Evolutionary conservation across 30 jellyfish, hydroid and myxozoan genomes (phyloP).

Genomic region (Cassiopea xamachana): DNA sequence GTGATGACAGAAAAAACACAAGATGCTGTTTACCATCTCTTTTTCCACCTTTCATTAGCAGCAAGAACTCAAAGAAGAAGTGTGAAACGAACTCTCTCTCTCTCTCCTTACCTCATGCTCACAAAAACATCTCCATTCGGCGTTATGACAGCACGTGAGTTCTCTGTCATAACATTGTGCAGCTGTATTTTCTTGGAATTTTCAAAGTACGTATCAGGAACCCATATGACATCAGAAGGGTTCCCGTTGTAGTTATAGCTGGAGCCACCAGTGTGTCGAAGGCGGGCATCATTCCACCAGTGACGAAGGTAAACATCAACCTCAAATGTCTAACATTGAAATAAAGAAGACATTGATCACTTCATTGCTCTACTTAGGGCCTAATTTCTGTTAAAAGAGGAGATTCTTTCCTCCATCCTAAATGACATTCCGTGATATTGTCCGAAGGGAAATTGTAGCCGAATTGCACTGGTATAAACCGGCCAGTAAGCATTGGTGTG

Average conservation of each 20-base stretch:
- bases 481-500: no score
- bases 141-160: slow-evolving; percentile 14
- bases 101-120: slow-evolving; percentile 53
- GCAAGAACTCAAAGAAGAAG: not conserved
- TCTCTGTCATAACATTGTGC: slow-evolving; percentile 40
- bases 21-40: no score
- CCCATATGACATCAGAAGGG: slow-evolving; percentile 73
- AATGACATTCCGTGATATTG: no score
- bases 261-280: slow-evolving; percentile 15
- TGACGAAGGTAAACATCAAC: slow-evolving; percentile 62
- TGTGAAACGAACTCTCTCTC: not conserved
- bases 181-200: slow-evolving; percentile 51
- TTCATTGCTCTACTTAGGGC: no score
- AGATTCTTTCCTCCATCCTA: no score
- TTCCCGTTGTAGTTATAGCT: slow-evolving; percentile 52
- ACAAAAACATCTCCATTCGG: slow-evolving; percentile 77
- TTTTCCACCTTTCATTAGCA: no score
- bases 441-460: no score
- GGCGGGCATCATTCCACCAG: slow-evolving; percentile 84
- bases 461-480: no score
- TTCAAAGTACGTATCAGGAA: slow-evolving; percentile 63
- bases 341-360: no score
- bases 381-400: no score
- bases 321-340: slow-evolving; percentile 36
- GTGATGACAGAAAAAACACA: no score